Evolutionary conservation across 2,113 vertebrate genomes (phyloP).

Genomic region (Propithecus coquereli): DNA sequence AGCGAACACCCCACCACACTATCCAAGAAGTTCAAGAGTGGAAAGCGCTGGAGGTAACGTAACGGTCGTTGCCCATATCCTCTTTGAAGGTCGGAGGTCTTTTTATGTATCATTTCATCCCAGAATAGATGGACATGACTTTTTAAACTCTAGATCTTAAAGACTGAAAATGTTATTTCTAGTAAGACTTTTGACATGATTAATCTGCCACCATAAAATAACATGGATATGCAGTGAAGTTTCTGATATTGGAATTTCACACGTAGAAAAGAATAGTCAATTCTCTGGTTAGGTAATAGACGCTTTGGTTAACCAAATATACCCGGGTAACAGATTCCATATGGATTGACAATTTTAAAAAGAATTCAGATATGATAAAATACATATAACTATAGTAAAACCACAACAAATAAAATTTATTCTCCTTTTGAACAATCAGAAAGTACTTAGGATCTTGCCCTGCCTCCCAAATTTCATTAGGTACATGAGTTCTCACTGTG

Average conservation of each 20-base stretch:
- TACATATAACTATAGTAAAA: slow-evolving; percentile 6
- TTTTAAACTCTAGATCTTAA: slow-evolving; percentile 9
- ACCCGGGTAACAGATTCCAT: not conserved
- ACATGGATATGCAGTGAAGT: not conserved
- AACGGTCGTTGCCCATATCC: not conserved
- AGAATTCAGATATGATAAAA: slow-evolving; percentile 11
- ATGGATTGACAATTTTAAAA: not conserved
- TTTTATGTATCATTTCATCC: not conserved
- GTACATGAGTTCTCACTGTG: not conserved
- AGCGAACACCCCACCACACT: not conserved
- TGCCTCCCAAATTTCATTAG: not conserved
- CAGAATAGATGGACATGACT: not conserved
- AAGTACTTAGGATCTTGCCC: not conserved
- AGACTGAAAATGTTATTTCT: slow-evolving; percentile 8
- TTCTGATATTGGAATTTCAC: slow-evolving; percentile 1
- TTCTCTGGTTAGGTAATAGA: not conserved
- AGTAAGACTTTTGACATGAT: not conserved
- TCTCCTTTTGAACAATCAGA: not conserved
- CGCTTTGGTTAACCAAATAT: not conserved
- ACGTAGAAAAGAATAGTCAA: not conserved
- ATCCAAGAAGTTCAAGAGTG: not conserved
- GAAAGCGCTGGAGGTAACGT: not conserved
- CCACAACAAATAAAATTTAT: not conserved
- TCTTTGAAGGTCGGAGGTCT: not conserved
- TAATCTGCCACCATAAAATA: not conserved